phyloP scores from a whole-genome alignment of 2,888 invertebrate genomes.

The Cheilosia urbana region DNA sequence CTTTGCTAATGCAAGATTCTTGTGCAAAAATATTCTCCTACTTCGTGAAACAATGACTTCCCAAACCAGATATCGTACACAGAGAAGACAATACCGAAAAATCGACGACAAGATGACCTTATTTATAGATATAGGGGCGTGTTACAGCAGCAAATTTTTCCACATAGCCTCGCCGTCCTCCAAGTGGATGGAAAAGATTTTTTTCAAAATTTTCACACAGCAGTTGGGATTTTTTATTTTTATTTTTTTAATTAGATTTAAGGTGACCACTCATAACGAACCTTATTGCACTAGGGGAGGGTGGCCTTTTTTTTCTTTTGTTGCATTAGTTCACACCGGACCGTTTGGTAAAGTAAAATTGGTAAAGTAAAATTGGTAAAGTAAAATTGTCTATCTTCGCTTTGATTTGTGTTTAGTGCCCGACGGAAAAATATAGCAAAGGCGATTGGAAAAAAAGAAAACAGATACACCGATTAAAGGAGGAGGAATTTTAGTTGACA shows the following conservation, averaged over 20 bases:
- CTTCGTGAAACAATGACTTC: conserved; percentile 67
- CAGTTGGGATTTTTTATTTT: neutral
- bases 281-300: conserved; percentile 12
- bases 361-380: neutral
- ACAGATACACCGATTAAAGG: conserved; percentile 18
- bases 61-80: conserved; percentile 49
- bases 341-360: neutral
- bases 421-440: neutral
- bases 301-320: too few species aligned
- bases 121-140: conserved; percentile 74
- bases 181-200: conserved; percentile 2
- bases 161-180: neutral
- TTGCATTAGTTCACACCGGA: neutral
- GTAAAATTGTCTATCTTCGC: neutral
- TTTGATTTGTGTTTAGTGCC: neutral
- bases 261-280: conserved; percentile 39
- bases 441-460: conserved; percentile 7
- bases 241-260: neutral
- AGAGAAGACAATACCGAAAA: conserved; percentile 64
- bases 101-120: conserved; percentile 69
- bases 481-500: conserved; percentile 15
- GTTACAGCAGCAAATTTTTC: conserved; percentile 60
- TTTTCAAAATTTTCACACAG: conserved; percentile 22
- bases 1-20: conserved; percentile 36
- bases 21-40: conserved; percentile 57